Conservation (phyloP, 2,797 vertebrate species). For the Rhinatrema bivittatum region DNA sequence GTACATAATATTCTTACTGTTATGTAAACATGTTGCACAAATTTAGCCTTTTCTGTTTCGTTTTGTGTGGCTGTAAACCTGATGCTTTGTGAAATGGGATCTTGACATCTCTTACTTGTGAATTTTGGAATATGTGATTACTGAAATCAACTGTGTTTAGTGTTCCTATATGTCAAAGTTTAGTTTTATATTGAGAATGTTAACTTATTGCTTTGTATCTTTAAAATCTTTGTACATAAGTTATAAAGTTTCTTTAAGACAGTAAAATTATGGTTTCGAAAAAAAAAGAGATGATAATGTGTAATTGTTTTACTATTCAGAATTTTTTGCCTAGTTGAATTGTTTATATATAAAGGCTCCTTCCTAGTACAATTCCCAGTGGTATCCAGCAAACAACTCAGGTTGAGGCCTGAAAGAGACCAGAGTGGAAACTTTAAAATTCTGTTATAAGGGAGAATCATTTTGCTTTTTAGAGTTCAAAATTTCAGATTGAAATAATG, state of each 20-base stretch:
- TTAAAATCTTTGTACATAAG: slow-evolving; percentile 78
- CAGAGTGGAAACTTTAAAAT: no score
- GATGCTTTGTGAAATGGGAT: slow-evolving; percentile 85
- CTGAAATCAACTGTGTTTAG: slow-evolving; percentile 78
- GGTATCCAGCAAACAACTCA: no score
- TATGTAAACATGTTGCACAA: slow-evolving; percentile 67
- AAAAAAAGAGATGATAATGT: slow-evolving; percentile 57
- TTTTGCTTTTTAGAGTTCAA: no score
- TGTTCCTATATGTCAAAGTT: slow-evolving; percentile 85
- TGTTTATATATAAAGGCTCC: no score
- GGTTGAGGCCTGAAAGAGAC: no score
- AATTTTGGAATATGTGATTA: slow-evolving; percentile 74
- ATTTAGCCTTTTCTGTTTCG: slow-evolving; percentile 48
- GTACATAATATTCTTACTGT: slow-evolving; percentile 61
- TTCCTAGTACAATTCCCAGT: no score
- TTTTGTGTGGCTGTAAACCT: slow-evolving; percentile 76
- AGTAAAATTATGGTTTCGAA: slow-evolving; percentile 94
- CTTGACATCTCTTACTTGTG: slow-evolving; percentile 65
- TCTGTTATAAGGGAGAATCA: no score
- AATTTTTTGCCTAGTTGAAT: no score
- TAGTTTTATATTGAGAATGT: slow-evolving; percentile 97
- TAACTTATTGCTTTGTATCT: slow-evolving; percentile 95
- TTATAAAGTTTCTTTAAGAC: slow-evolving; percentile 87
- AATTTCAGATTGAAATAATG: no score
- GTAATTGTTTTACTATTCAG: no score